Evolutionary conservation across 2,888 invertebrate species (phyloP), one percentile per base, ranked within the genome.

Genomic region (Dugesia japonica): DNA sequence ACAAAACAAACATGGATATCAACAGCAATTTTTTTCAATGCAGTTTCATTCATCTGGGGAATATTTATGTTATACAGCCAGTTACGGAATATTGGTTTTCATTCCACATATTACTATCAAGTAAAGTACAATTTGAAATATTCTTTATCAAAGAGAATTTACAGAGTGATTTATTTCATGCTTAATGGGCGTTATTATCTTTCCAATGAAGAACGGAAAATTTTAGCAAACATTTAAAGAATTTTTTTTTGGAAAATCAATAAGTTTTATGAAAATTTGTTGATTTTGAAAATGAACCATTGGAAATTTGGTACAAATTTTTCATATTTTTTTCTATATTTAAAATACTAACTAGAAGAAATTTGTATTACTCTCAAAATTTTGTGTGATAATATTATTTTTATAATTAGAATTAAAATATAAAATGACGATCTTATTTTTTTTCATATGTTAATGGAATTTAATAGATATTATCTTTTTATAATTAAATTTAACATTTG

Each of bases 1-100:
- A 42, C 78, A 80, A 79, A 28, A 72, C 0, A 80, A 82, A 28
- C 80, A 1, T 82, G 82, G 82, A 76, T 81, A 1, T 79, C 82
- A 26, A 80, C 81, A 74, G 78, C 82, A 78, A 73, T 80, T 1
- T 13, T 81, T 1, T 76, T 82, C 74, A 83, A 83, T 76, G 73
- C 80, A 0, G 77, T 77, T 13, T 82, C 83, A 9, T 76, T 81
- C 0, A 13, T 81, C 0, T 83, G 83, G 83, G 81, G 81, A 0
- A 1, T 79, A 1, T 79, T 79, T 71, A 78, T 84, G 33, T 72
- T 83, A 0, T 72, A 79, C 23, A 81, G 79, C 33, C 83, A 83
- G 79, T 78, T 82, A n/a, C 71, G 71, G 7, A 77, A 7, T 23
- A 56, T 75, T 82, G 0, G 79, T 83, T 9, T 79, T 81, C 9